Base-by-base conservation (phyloP, 2,888 invertebrate species). In the Clepsis dumicolana region DNA sequence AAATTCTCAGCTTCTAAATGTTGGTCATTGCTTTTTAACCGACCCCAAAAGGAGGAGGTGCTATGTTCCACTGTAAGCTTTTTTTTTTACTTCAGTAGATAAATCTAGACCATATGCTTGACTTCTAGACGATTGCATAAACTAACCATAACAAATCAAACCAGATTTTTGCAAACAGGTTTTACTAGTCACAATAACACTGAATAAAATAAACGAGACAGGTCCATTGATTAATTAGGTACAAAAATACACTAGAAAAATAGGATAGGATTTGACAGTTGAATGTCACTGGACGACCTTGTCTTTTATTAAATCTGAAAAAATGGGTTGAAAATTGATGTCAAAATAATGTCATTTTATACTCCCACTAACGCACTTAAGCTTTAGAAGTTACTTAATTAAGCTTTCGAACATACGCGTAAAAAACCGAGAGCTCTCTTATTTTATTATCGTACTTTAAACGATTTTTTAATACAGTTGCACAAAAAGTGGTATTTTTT, bases 181-280 rank as follows among this genome's bases (percentile, higher is more conserved):
- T 48, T 3, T 21, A 29, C 44, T 48, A 14, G 29, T 48, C 10
- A 48, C 18, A 16, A 53, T 57, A 25, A 53, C 7, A 41, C n/a
- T 27, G 7, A 53, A 25, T 53, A 24, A 4, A 25, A 53, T 18
- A 16, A 32, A 14, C 48, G 12, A 3, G 38, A 2, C 38, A 38
- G 35, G 3, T 21, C 35, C 3, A 14, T 12, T 57, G 57, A 57
- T 38, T 57, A 57, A 57, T 57, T 57, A 57, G 57, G 57, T 38
- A 29, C 32, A 32, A 56, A 56, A 56, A 56, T 56, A 32, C 32
- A 56, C 21, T 10, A 56, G 18, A 32, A 32, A 56, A 56, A 56
- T 54, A 32, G n/a, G n/a, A 21, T 21, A 56, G 14, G 4, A 18
- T 29, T 35, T 5, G 24, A 56, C 29, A 61, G 48, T 29, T 61